phyloP scores from a whole-genome alignment of 2,888 invertebrate genomes.

The Nymphalis urticae region DNA sequence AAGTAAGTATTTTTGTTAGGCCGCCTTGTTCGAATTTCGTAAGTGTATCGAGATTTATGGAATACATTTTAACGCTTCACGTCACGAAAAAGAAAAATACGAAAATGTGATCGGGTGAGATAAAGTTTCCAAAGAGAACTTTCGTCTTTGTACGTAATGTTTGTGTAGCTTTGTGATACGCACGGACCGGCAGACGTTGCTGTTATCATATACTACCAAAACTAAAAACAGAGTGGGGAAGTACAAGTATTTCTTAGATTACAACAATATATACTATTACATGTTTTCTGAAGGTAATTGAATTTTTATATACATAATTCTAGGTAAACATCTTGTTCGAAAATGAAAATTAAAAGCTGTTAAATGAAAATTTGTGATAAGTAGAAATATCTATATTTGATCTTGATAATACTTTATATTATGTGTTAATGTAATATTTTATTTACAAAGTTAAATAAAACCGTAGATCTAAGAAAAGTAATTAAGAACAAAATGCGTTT shows the following conservation, averaged over 20 bases:
- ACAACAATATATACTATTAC: not conserved
- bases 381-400: too few species aligned
- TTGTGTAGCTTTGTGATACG: constrained; percentile 60
- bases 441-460: too few species aligned
- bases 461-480: too few species aligned
- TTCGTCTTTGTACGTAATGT: constrained; percentile 51
- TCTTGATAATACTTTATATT: too few species aligned
- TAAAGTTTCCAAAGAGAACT: constrained; percentile 56
- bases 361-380: too few species aligned
- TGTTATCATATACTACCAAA: constrained; percentile 20
- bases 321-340: too few species aligned
- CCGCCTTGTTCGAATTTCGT: constrained; percentile 58
- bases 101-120: constrained; percentile 59
- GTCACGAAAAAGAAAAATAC: constrained; percentile 65
- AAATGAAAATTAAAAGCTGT: too few species aligned
- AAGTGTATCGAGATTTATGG: constrained; percentile 72
- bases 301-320: too few species aligned
- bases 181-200: constrained; percentile 26
- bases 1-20: constrained; percentile 69
- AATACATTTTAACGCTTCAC: constrained; percentile 68
- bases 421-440: too few species aligned
- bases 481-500: not conserved
- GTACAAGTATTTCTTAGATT: not conserved
- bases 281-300: not conserved
- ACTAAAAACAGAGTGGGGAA: constrained; percentile 11